These are phyloP conservation scores for Cossypha polioptera DNA, from an alignment of 2,797 vertebrate genomes.

Conservation along the genomic window DNA sequence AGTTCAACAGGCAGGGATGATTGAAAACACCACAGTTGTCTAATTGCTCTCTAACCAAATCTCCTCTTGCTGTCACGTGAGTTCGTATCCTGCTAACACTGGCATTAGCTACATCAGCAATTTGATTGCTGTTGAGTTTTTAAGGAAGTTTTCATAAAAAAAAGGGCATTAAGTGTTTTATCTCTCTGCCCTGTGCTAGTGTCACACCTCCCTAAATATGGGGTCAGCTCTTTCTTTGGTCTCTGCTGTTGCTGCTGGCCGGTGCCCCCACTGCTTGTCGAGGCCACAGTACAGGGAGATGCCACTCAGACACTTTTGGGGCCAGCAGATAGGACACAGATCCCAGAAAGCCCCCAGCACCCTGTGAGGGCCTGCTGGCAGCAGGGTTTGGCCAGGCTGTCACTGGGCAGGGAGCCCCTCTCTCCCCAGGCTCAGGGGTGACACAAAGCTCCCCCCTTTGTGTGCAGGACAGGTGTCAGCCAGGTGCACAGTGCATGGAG, in stretches of 20 bases:
- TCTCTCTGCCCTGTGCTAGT: neutral
- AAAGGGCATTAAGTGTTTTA: neutral
- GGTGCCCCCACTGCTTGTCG: neutral
- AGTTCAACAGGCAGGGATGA: conserved; percentile 23
- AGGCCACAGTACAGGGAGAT: neutral
- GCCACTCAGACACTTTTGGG: neutral
- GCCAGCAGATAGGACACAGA: accelerated
- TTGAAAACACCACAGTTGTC: conserved; percentile 17
- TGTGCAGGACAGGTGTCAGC: neutral
- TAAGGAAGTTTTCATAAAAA: neutral
- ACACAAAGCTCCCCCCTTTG: neutral
- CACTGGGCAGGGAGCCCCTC: neutral
- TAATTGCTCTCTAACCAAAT: neutral
- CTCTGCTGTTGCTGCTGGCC: neutral
- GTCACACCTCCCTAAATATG: neutral
- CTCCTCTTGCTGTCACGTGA: accelerated
- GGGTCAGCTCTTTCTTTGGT: neutral
- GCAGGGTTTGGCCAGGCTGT: neutral
- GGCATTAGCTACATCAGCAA: neutral
- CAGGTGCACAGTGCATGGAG: neutral
- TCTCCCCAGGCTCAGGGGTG: neutral
- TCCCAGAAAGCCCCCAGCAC: neutral
- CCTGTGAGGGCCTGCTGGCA: neutral
- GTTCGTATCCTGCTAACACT: neutral
- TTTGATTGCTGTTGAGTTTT: neutral